Conservation (phyloP, 2,797 vertebrate species). For the Cossypha heuglini region DNA sequence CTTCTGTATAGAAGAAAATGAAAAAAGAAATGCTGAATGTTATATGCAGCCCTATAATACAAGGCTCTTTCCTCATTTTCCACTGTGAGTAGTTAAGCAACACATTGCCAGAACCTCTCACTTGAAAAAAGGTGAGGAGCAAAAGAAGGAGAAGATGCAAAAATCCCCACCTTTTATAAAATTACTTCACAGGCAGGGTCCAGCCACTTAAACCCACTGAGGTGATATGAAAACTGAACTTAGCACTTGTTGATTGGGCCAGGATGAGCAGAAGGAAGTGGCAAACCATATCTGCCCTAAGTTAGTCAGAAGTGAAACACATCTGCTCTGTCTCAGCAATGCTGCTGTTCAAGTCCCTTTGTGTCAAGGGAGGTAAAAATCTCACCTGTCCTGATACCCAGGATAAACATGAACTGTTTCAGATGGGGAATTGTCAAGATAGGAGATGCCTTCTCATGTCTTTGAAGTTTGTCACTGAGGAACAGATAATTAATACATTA, state of each 20-base stretch:
- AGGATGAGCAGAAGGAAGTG: not conserved
- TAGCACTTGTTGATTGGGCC: not conserved
- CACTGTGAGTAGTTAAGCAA: not conserved
- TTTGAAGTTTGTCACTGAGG: not conserved
- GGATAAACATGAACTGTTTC: not conserved
- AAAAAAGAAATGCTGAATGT: not conserved
- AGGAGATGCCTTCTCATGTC: rapidly evolving
- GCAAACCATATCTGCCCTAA: not conserved
- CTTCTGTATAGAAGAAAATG: not conserved
- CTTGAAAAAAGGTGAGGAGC: not conserved
- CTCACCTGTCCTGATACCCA: not conserved
- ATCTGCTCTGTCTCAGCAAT: not conserved
- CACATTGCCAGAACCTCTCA: not conserved
- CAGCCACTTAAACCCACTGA: not conserved
- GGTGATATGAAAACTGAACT: not conserved
- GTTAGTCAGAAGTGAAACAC: not conserved
- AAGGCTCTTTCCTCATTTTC: not conserved
- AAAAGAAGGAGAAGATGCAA: not conserved
- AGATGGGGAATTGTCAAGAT: not conserved
- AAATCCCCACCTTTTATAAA: not conserved
- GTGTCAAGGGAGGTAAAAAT: not conserved
- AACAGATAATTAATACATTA: not conserved
- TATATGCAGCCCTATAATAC: not conserved
- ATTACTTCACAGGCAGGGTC: not conserved
- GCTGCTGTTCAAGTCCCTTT: not conserved